Evolutionary conservation across 2,113 vertebrate species (phyloP).

Genomic region (Danionella cerebrum): DNA sequence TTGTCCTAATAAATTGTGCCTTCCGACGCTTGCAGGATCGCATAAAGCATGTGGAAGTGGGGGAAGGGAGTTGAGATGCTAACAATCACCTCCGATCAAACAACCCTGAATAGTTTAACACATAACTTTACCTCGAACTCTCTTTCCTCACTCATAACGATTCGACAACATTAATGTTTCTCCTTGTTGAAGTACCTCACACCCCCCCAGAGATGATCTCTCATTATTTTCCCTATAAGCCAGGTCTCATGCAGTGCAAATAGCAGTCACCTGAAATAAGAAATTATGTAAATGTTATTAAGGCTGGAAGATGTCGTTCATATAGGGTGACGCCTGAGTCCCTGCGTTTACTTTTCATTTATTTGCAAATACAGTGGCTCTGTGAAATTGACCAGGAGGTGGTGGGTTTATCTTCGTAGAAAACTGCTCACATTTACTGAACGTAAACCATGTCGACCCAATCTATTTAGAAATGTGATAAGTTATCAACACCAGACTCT

Average conservation of each 20-base stretch:
- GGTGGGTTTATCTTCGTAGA: not conserved
- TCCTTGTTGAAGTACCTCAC: not conserved
- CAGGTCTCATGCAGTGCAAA: slow-evolving; percentile 93
- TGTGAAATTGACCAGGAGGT: slow-evolving; percentile 75
- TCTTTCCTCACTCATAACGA: not conserved
- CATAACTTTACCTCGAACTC: not conserved
- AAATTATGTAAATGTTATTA: slow-evolving; percentile 99
- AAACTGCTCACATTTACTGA: slow-evolving; percentile 1
- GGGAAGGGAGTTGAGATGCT: not conserved
- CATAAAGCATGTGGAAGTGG: not conserved
- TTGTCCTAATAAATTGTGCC: slow-evolving; percentile 5
- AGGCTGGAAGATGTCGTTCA: slow-evolving; percentile 97
- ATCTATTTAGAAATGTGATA: not conserved
- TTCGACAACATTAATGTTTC: slow-evolving; percentile 9
- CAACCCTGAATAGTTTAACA: not conserved
- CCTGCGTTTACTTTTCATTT: slow-evolving; percentile 98
- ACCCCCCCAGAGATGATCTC: slow-evolving; percentile 49
- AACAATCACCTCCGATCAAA: not conserved
- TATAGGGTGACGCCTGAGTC: slow-evolving; percentile 78
- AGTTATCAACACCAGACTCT: too few species aligned
- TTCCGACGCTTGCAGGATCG: not conserved
- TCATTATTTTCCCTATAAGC: slow-evolving; percentile 94
- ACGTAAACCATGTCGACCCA: slow-evolving; percentile 11
- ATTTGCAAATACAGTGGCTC: slow-evolving; percentile 98
- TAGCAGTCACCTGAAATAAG: slow-evolving; percentile 89